Conservation (phyloP, 2,113 vertebrate species). For the Pelecanoides urinatrix region DNA sequence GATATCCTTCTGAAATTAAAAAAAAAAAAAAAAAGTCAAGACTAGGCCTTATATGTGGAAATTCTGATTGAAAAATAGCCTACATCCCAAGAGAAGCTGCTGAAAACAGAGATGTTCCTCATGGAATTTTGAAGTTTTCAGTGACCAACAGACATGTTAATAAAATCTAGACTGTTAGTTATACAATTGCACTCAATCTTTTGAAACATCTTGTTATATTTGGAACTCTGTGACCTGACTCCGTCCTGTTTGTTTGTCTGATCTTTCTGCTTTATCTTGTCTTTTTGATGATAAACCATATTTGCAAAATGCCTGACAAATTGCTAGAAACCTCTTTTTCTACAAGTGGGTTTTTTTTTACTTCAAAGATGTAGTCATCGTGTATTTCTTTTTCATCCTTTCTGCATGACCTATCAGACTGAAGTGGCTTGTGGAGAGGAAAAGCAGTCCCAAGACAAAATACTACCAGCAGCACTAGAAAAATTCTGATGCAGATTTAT, state of each 20-base stretch:
- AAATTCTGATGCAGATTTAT: too few relatives aligned
- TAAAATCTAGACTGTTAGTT: neutral
- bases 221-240: neutral
- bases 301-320: neutral
- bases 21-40: neutral
- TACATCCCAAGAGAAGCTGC: neutral
- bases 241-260: neutral
- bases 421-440: too few relatives aligned
- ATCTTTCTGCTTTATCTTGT: neutral
- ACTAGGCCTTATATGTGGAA: neutral
- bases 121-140: neutral
- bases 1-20: neutral
- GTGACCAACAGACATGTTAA: neutral
- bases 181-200: neutral
- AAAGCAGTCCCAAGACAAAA: too few relatives aligned
- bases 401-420: too few relatives aligned
- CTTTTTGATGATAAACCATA: neutral
- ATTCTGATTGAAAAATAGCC: neutral
- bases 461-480: too few relatives aligned
- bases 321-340: too few relatives aligned
- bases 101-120: neutral
- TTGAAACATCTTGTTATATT: neutral
- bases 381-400: too few relatives aligned
- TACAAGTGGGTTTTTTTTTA: too few relatives aligned
- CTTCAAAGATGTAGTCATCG: too few relatives aligned